These are phyloP conservation scores for Mamestra brassicae DNA, from an alignment of 2,888 invertebrate species.

Conservation along the genomic window DNA sequence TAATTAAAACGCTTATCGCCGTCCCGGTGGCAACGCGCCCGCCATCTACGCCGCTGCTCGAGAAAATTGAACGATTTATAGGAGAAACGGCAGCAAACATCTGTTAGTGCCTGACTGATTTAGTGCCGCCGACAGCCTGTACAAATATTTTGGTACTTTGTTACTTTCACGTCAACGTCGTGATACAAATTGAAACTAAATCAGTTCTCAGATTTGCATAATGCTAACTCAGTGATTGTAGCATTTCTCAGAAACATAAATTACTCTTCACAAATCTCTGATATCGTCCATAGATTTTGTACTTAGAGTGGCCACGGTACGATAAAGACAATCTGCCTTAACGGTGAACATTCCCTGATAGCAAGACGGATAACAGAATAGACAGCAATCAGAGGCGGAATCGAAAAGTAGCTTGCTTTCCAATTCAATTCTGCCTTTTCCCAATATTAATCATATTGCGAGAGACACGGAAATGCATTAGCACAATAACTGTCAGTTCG, in stretches of 20 bases:
- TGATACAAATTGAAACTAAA: slow-evolving; percentile 57
- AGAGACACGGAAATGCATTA: slow-evolving; percentile 76
- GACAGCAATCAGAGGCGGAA: slow-evolving; percentile 55
- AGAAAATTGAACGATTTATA: slow-evolving; percentile 86
- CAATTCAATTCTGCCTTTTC: slow-evolving; percentile 63
- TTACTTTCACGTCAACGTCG: slow-evolving; percentile 59
- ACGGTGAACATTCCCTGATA: slow-evolving; percentile 60
- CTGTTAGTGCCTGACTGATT: slow-evolving; percentile 77
- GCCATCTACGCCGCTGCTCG: slow-evolving; percentile 72
- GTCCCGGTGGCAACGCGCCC: slow-evolving; percentile 73
- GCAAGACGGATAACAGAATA: slow-evolving; percentile 58
- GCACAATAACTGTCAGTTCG: slow-evolving; percentile 77
- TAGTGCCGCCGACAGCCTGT: slow-evolving; percentile 65
- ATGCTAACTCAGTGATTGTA: slow-evolving; percentile 57
- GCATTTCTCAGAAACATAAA: slow-evolving; percentile 52
- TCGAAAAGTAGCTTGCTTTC: slow-evolving; percentile 60
- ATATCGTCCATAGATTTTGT: slow-evolving; percentile 50
- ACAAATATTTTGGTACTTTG: slow-evolving; percentile 68
- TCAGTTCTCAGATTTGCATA: slow-evolving; percentile 51
- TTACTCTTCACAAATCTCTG: slow-evolving; percentile 50
- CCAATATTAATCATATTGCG: slow-evolving; percentile 65
- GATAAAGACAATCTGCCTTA: slow-evolving; percentile 61
- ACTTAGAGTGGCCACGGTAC: slow-evolving; percentile 37
- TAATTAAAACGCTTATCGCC: slow-evolving; percentile 88
- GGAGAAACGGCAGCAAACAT: slow-evolving; percentile 76